Evolutionary conservation across 2,113 vertebrate genomes (phyloP), one percentile per base, ranked within the genome.

Genomic region (Gyps fulvus): DNA sequence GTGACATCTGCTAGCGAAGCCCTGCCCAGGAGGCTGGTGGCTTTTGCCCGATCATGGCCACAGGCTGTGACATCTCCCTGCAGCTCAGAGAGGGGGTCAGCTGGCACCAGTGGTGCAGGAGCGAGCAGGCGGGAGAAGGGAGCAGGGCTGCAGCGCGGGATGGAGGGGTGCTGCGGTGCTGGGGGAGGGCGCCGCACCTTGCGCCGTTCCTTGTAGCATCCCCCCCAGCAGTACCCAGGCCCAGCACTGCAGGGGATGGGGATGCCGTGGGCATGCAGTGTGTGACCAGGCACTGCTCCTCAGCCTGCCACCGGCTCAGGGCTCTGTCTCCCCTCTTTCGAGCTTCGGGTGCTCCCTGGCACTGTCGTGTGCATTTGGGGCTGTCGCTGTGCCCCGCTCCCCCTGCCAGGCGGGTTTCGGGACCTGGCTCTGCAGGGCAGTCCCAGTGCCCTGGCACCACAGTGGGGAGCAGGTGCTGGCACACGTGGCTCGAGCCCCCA

Each of bases 91-190:
- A 52, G 52, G 32, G 34, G 29, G 7, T 29, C 23, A 25, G 32
- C 61, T 85, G 65, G 57, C 36, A 42, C 29, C 11, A 36, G 66
- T 2, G 1, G 29, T 50, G 23, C 36, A 40, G 40, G n/a, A 32
- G 2, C 1, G 10, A 66, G 38, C 59, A 67, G 31, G 13, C 2
- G 1, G 87, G 47, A 83, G 19, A 70, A 82, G 21, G 31, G 22
- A 84, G 32, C 6, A 14, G 52, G 16, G 38, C 45, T 74, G 21
- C 29, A 1, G 0, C 1, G 0, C 0, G 4, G 58, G 21, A 6
- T 36, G 17, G 38, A 62, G 26, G 12, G 6, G 4, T 38, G 25
- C 36, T 34, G 47, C 2, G 1, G 55, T 49, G 77, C 69, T 36
- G 63, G 23, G 63, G 47, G 17, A 88, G 47, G 27, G 8, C 0